Percentiles rank a stretch among this genome's conserved stretches.
phyloP scores from a whole-genome alignment of 2,797 vertebrate genomes.

The Gobio occitaniae region DNA sequence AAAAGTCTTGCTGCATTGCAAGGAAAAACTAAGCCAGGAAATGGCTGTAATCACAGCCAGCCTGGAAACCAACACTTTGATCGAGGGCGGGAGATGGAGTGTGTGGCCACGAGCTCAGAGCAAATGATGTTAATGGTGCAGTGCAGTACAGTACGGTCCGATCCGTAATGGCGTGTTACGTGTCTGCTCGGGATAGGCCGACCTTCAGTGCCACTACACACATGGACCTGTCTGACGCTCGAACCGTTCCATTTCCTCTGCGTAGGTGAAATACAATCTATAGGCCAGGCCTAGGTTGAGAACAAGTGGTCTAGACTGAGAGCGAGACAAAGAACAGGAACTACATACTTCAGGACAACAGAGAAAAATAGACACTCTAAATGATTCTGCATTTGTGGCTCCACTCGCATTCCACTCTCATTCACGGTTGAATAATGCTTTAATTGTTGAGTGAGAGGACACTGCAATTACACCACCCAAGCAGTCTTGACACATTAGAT shows the following conservation, averaged over 20 bases:
- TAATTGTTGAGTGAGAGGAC: background rate
- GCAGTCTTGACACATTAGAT: conserved; percentile 2
- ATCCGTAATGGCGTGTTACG: background rate
- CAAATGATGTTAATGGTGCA: conserved; percentile 39
- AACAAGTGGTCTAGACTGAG: conserved; percentile 27
- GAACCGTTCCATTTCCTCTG: conserved; percentile 75
- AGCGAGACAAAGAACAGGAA: conserved; percentile 48
- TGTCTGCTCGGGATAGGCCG: conserved; percentile 13
- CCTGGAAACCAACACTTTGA: conserved; percentile 40
- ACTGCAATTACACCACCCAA: background rate
- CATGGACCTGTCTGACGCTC: conserved; percentile 60
- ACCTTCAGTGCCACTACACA: conserved; percentile 33
- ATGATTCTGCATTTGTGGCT: conserved; percentile 28
- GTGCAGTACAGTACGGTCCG: conserved; percentile 18
- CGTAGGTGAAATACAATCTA: conserved; percentile 76
- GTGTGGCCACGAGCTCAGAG: conserved; percentile 1
- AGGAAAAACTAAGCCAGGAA: conserved; percentile 50
- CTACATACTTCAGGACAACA: conserved; percentile 14
- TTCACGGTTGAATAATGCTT: conserved; percentile 4
- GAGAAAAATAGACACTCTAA: conserved; percentile 37
- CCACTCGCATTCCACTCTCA: background rate
- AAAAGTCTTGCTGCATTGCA: conserved; percentile 23
- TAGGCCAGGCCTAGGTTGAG: conserved; percentile 45
- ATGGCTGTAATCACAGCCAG: conserved; percentile 46
- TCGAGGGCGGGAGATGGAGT: conserved; percentile 1